phyloP scores from a whole-genome alignment of 37 sponge, comb jelly and placozoan species.

The Ianthella basta region DNA sequence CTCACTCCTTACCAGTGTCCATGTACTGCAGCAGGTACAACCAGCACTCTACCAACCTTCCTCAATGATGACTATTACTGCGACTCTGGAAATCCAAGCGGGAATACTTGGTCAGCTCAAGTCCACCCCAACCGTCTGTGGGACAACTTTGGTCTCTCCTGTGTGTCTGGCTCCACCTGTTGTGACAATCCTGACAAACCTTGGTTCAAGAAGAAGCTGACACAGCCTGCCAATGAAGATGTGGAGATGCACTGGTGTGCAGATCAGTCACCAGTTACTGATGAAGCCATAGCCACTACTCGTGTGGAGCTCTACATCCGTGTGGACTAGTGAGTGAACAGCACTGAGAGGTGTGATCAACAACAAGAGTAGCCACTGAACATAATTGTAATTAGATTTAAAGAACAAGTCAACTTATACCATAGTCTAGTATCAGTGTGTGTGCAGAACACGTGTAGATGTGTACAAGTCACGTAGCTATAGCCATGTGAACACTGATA shows the following conservation, averaged over 20 bases:
- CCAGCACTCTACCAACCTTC: not conserved
- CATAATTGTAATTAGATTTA: too few relatives aligned
- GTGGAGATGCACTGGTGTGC: slow-evolving; percentile 28
- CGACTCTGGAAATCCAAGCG: not conserved
- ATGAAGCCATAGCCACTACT: slow-evolving; percentile 9
- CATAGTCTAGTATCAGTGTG: too few relatives aligned
- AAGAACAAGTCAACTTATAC: too few relatives aligned
- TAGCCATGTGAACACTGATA: too few relatives aligned
- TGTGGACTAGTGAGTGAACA: not conserved
- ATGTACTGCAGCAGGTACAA: not conserved
- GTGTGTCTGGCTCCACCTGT: slow-evolving; percentile 7
- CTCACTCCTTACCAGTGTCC: not conserved
- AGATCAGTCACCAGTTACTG: too few relatives aligned
- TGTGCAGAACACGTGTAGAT: too few relatives aligned
- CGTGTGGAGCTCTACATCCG: not conserved
- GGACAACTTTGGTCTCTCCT: not conserved
- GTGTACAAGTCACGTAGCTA: too few relatives aligned
- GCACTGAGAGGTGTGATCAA: too few relatives aligned
- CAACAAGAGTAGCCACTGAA: too few relatives aligned
- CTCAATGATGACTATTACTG: not conserved
- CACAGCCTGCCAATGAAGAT: not conserved
- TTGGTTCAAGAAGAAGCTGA: slow-evolving; percentile 9
- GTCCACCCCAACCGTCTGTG: not conserved
- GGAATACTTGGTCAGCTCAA: not conserved
- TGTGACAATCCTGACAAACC: slow-evolving; percentile 20